phyloP scores from a whole-genome alignment of 2,888 invertebrate species.

The Drosophila yooni region DNA sequence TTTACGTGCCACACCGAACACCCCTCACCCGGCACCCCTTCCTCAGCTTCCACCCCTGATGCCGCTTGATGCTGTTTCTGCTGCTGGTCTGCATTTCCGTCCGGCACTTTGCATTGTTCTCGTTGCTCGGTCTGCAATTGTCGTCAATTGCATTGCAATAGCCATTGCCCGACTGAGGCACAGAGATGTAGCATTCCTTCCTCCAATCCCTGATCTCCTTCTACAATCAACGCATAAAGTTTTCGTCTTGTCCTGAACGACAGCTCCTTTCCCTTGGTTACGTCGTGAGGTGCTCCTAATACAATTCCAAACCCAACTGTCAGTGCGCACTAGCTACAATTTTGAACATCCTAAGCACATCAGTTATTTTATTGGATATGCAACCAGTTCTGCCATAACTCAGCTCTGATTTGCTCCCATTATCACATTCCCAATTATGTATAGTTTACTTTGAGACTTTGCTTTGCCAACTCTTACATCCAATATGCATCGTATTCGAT shows the following conservation, averaged over 20 bases:
- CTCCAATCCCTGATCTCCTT: not conserved
- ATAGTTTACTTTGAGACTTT: not conserved
- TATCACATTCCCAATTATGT: not conserved
- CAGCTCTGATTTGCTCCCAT: not conserved
- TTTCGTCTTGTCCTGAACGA: conserved; percentile 46
- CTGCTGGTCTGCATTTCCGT: conserved; percentile 68
- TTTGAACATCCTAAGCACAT: conserved; percentile 23
- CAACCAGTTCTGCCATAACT: conserved; percentile 13
- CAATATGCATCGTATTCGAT: conserved; percentile 42
- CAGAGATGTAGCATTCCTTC: conserved; percentile 3
- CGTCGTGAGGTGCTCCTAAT: conserved; percentile 20
- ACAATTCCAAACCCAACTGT: conserved; percentile 19
- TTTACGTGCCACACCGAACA: not conserved
- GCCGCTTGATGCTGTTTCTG: conserved; percentile 13
- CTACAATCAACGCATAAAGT: conserved; percentile 61
- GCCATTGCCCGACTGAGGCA: conserved; percentile 37
- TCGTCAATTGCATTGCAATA: conserved; percentile 69
- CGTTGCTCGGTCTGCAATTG: conserved; percentile 56
- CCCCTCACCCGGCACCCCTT: not conserved
- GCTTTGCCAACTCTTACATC: conserved; percentile 1
- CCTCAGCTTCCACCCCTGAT: not conserved
- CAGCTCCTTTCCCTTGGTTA: conserved; percentile 11
- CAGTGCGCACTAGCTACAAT: conserved; percentile 24
- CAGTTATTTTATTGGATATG: conserved; percentile 34
- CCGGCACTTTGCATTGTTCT: conserved; percentile 61